A percentile compares a stretch with the other conserved stretches of the same genome.
These are phyloP conservation scores for Lates calcarifer DNA, from an alignment of 2,113 vertebrate genomes.

Conservation along the genomic window DNA sequence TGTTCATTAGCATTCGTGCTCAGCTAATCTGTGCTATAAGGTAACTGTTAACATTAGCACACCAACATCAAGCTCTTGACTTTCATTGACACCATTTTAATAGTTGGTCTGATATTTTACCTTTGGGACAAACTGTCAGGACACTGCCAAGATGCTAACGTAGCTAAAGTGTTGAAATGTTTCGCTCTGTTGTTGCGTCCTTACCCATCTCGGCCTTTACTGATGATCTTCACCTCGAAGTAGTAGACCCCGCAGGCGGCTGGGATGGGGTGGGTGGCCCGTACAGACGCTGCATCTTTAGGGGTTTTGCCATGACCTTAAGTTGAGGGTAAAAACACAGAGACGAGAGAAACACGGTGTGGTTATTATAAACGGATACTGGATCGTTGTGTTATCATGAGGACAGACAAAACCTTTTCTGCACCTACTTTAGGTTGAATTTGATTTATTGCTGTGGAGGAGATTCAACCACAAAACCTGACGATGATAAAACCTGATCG, in stretches of 20 bases:
- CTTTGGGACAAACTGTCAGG: not conserved
- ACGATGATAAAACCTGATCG: not conserved
- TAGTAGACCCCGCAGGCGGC: slow-evolving; percentile 99
- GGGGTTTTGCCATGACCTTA: slow-evolving; percentile 98
- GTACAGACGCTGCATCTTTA: slow-evolving; percentile 98
- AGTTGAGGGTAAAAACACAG: slow-evolving; percentile 38
- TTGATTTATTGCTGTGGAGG: not conserved
- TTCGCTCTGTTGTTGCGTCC: not conserved
- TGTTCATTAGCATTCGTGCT: not conserved
- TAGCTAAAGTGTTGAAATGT: not conserved
- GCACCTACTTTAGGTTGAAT: not conserved
- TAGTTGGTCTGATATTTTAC: not conserved
- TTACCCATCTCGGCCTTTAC: slow-evolving; percentile 99
- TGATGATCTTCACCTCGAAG: slow-evolving; percentile 99
- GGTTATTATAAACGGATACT: not conserved
- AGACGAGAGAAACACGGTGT: not conserved
- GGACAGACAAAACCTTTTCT: not conserved
- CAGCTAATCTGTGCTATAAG: not conserved
- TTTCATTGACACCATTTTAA: too few relatives aligned
- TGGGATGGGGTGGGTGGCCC: slow-evolving; percentile 98
- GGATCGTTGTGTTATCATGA: not conserved
- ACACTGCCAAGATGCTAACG: not conserved
- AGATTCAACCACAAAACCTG: not conserved
- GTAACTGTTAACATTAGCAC: not conserved
- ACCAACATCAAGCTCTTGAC: not conserved